phyloP scores from a whole-genome alignment of 2,113 vertebrate genomes.

The Poeciliopsis occidentalis region DNA sequence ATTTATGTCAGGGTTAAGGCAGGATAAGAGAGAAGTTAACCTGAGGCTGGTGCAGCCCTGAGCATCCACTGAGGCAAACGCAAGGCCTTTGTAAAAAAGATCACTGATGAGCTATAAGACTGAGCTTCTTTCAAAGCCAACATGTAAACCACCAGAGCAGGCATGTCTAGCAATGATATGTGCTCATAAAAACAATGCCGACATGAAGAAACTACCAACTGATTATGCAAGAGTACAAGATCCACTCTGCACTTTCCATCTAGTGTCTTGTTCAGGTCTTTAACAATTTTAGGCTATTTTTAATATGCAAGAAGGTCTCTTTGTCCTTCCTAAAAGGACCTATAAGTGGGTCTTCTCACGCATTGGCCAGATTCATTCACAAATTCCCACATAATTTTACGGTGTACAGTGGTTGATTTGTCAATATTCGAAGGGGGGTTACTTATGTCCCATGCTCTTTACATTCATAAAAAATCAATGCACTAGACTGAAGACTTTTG shows the following conservation, averaged over 20 bases:
- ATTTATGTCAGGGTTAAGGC: not conserved
- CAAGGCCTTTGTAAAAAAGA: too few relatives aligned
- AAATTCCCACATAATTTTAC: too few relatives aligned
- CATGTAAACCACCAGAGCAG: not conserved
- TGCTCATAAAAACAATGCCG: too few relatives aligned
- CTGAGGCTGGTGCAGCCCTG: not conserved
- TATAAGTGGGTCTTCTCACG: too few relatives aligned
- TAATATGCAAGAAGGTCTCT: not conserved
- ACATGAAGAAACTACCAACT: too few relatives aligned
- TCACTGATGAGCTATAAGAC: not conserved
- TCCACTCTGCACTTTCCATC: too few relatives aligned
- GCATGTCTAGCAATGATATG: too few relatives aligned
- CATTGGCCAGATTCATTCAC: not conserved
- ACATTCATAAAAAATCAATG: not conserved
- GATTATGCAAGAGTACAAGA: too few relatives aligned
- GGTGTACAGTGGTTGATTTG: not conserved
- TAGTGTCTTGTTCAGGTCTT: too few relatives aligned
- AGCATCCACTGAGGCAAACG: too few relatives aligned
- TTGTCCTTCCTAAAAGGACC: not conserved
- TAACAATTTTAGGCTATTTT: not conserved
- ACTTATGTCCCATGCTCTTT: not conserved
- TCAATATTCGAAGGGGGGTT: not conserved
- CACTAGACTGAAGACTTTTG: too few relatives aligned
- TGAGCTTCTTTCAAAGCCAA: not conserved
- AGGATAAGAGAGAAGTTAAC: not conserved